Evolutionary conservation across 1,140 invertebrate species (phyloP), one percentile per base, ranked within the genome.

Genomic region (Pectinophora gossypiella): DNA sequence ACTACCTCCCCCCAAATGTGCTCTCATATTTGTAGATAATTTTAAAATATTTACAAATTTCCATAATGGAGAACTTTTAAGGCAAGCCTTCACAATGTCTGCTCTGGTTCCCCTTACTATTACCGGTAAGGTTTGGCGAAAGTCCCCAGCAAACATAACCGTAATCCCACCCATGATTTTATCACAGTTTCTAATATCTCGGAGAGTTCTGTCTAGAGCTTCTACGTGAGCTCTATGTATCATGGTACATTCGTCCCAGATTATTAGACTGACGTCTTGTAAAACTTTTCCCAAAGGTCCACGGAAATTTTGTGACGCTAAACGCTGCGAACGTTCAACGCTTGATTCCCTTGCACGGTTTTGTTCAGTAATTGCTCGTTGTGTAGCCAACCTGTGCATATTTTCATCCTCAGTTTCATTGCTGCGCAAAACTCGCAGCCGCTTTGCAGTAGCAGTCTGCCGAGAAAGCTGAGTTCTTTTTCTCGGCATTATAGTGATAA

Each of bases 61-160:
- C 74, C 82, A 87, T 49, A 88, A 63, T 54, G 9, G 13, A 19
- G 84, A 88, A 61, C 61, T 61, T 72, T 88, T 89, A 21, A 89
- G 64, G 53, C 48, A 62, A 55, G 64, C 38, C 51, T 56, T 67
- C 22, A 63, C 50, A 54, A 49, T 47, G 44, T 59, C 47, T 40
- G 53, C 61, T 57, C 57, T 54, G 19, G 57, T 57, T 54, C 57
- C 59, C 12, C 57, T 59, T 44, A 51, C 35, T 56, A 61, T 55
- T 44, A 65, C 62, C 16, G 40, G 55, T 52, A 52, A 42, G 44
- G 53, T 69, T 69, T 69, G 63, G 38, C 61, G 47, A 56, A 64
- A 68, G 22, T 59, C 51, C 4, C 59, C 61, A 56, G 76, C 56
- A 46, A 88, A 70, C 18, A 89, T 23, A 60, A 89, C 51, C 15